Base-by-base conservation (phyloP, 2,113 vertebrate genomes). In the Riparia riparia region DNA sequence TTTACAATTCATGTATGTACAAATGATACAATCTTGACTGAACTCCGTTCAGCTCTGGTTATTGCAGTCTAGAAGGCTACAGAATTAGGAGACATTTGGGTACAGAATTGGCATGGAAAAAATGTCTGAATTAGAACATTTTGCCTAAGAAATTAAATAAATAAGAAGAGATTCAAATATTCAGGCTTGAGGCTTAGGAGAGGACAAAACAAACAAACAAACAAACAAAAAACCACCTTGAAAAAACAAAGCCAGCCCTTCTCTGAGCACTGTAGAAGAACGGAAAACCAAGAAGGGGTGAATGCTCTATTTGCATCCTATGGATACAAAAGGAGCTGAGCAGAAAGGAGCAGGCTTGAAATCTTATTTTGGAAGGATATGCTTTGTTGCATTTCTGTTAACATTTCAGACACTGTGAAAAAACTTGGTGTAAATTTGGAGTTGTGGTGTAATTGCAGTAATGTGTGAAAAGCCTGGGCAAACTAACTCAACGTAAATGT, bases 151-250 rank as follows among this genome's bases (percentile, higher is more conserved):
- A 86, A 80, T 53, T 3, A 80, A 80, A 69, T 54, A 63, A 93
- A 68, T 82, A 84, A 80, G 63, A 96, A 92, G 20, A 81, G 25
- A 86, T 63, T 83, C 42, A 93, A 93, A 86, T 80, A 78, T 58
- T n/a, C 42, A 78, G 70, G 72, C 65, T 69, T 31, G 41, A 83
- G 69, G 83, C 77, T 81, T 84, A 63, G 60, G 47, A 84, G 25
- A 70, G 17, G 31, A 58, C 7, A 45, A 68, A 64, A 31, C 26
- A 78, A 54, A 41, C 39, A 39, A 34, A 65, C 29, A 51, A 17
- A 42, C 41, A 42, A 41, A 41, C 41, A 42, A 42, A 42, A 42
- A 65, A 5, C 1, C n/a, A n/a, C 25, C 26, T 37, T 53, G 32
- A 17, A 71, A 51, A 80, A 73, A 26, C 45, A 50, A n/a, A 49